phyloP scores from a whole-genome alignment of 2,113 vertebrate genomes.

The Pachyramphus minor region DNA sequence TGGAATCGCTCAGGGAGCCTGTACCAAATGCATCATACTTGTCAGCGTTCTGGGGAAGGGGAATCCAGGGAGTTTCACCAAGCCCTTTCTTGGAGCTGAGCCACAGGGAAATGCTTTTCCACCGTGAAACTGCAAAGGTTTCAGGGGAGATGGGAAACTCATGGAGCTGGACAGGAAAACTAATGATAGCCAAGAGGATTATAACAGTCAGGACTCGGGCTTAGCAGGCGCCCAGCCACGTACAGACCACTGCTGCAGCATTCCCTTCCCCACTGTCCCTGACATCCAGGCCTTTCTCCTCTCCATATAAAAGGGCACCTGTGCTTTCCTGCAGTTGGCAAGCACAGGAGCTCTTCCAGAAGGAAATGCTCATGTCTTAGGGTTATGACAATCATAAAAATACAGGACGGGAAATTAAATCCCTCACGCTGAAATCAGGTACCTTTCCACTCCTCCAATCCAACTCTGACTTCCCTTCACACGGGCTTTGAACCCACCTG shows the following conservation, averaged over 20 bases:
- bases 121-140: background rate
- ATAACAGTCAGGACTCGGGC: accelerated
- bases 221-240: background rate
- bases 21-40: background rate
- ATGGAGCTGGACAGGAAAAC: background rate
- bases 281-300: background rate
- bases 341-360: background rate
- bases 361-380: background rate
- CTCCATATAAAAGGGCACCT: background rate
- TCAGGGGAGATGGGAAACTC: background rate
- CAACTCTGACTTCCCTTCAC: background rate
- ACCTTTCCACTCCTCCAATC: background rate
- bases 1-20: background rate
- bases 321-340: background rate
- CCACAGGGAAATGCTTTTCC: background rate
- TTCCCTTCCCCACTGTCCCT: background rate
- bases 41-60: background rate
- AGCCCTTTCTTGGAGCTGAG: background rate
- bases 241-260: background rate
- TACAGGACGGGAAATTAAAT: background rate
- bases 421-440: background rate
- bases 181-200: background rate
- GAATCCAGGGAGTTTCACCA: background rate
- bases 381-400: accelerated
- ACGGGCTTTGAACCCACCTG: background rate